Evolutionary conservation across 2,113 vertebrate genomes (phyloP).

Genomic region (Sterna hirundo): DNA sequence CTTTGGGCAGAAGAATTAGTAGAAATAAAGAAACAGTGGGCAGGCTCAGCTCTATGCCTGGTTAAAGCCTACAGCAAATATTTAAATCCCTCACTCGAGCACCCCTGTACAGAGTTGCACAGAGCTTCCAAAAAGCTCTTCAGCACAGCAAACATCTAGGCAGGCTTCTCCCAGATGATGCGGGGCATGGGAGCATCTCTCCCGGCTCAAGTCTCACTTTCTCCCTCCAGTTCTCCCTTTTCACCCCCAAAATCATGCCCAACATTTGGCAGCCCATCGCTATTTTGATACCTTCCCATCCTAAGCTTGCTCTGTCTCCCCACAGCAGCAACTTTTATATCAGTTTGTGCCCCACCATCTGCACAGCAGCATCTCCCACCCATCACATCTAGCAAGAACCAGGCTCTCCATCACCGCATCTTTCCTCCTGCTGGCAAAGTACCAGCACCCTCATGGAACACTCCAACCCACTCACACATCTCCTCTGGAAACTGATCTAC

Average conservation of each 20-base stretch:
- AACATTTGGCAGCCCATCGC: neutral
- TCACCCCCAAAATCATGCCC: neutral
- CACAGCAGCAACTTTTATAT: neutral
- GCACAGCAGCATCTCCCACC: neutral
- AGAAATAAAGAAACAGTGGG: neutral
- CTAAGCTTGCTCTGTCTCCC: neutral
- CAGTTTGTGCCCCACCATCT: neutral
- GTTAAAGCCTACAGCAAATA: neutral
- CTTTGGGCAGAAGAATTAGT: neutral
- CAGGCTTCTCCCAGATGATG: neutral
- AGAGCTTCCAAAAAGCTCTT: neutral
- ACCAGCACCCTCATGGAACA: neutral
- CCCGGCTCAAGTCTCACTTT: neutral
- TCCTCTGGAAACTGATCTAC: neutral
- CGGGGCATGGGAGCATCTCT: neutral
- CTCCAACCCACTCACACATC: neutral
- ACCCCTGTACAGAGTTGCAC: rapidly evolving
- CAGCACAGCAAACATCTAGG: neutral
- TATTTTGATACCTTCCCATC: neutral
- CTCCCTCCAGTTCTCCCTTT: neutral
- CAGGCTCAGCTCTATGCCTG: neutral
- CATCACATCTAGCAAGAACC: neutral
- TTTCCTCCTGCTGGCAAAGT: neutral
- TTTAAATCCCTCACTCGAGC: rapidly evolving
- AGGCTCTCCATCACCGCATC: neutral